Conservation (phyloP, 1,140 invertebrate genomes). For the Neodiprion virginianus region DNA sequence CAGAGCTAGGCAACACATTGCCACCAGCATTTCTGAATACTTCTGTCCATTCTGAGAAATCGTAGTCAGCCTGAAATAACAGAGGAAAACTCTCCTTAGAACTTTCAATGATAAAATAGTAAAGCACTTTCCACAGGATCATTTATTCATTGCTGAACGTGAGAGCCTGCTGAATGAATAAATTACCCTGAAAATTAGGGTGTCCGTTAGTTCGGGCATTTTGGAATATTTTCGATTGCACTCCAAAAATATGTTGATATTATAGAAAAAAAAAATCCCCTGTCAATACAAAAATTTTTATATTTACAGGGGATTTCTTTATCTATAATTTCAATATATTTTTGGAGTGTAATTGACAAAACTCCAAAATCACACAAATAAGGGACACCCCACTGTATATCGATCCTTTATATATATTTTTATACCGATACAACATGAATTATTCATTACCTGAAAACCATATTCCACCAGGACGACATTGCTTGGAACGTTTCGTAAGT, state of each 20-base stretch:
- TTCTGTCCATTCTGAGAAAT: slow-evolving; percentile 68
- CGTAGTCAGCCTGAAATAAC: slow-evolving; percentile 68
- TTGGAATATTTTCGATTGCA: too few species aligned
- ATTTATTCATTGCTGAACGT: too few species aligned
- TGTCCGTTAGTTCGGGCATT: too few species aligned
- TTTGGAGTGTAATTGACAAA: not conserved
- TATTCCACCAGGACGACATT: slow-evolving; percentile 71
- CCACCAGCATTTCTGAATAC: slow-evolving; percentile 63
- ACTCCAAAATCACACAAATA: not conserved
- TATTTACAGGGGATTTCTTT: too few species aligned
- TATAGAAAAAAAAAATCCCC: too few species aligned
- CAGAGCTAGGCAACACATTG: slow-evolving; percentile 68
- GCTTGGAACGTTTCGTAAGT: slow-evolving; percentile 62
- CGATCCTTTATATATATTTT: too few species aligned
- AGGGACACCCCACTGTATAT: not conserved
- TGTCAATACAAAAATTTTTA: too few species aligned
- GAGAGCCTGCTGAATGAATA: too few species aligned
- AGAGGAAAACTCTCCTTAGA: not conserved
- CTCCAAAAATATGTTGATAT: too few species aligned
- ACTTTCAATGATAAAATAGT: slow-evolving; percentile 13
- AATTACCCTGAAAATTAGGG: too few species aligned
- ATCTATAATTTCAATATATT: not conserved
- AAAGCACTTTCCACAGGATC: too few species aligned
- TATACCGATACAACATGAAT: not conserved
- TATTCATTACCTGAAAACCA: slow-evolving; percentile 66